Conservation (phyloP, 35 echinoderm and acorn worm genomes). For the Diadema setosum region DNA sequence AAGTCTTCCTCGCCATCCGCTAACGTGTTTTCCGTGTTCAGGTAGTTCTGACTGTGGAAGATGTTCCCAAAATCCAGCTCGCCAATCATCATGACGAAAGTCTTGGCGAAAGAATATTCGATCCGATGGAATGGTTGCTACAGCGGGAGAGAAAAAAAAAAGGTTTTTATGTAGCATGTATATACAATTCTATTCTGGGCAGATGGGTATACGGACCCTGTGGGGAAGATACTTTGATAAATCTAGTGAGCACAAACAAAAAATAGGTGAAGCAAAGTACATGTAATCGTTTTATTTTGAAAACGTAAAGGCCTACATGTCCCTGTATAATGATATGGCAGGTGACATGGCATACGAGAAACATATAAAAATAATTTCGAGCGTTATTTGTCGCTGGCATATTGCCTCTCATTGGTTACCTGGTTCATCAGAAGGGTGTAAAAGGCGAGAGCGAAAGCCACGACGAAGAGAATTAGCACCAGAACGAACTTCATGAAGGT, state of each 20-base stretch:
- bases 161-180: background rate
- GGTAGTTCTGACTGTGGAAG: conserved; percentile 37
- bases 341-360: background rate
- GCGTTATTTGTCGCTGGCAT: background rate
- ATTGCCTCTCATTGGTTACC: background rate
- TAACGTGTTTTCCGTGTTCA: background rate
- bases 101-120: conserved; percentile 20
- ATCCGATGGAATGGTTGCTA: conserved; percentile 36
- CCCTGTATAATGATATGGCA: background rate
- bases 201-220: background rate
- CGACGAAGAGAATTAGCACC: conserved; percentile 67
- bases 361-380: background rate
- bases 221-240: background rate
- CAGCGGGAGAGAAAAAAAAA: background rate
- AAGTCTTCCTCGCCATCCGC: background rate
- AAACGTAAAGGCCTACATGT: background rate
- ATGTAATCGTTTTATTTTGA: too few relatives aligned
- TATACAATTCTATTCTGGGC: background rate
- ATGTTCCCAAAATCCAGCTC: conserved; percentile 47
- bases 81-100: conserved; percentile 67
- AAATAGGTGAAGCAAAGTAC: too few relatives aligned
- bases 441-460: conserved; percentile 66
- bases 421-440: conserved; percentile 80
- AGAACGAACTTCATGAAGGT: conserved; percentile 76
- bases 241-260: too few relatives aligned